phyloP scores from a whole-genome alignment of 2,888 invertebrate species.

The Melitaea athalia region DNA sequence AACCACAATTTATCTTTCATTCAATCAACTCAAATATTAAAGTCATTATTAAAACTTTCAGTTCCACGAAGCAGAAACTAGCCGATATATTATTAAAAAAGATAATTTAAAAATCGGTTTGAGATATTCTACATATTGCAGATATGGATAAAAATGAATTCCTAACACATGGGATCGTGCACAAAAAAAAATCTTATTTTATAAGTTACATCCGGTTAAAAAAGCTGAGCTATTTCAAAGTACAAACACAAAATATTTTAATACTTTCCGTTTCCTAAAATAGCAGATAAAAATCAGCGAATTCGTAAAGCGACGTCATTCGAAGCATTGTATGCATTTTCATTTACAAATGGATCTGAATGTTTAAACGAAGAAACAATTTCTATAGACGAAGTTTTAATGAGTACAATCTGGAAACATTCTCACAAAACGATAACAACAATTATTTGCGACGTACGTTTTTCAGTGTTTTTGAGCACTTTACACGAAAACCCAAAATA shows the following conservation, averaged over 20 bases:
- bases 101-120: too few species aligned
- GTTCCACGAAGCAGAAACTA: too few species aligned
- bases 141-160: background rate
- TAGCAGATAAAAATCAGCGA: background rate
- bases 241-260: background rate
- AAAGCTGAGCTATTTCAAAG: background rate
- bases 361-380: slow-evolving; percentile 6
- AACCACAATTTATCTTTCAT: too few species aligned
- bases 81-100: too few species aligned
- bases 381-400: slow-evolving; percentile 8
- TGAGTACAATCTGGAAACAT: slow-evolving; percentile 5
- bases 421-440: background rate
- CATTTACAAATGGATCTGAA: slow-evolving; percentile 7
- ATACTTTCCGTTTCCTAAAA: background rate
- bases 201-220: background rate
- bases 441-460: background rate
- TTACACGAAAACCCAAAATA: background rate
- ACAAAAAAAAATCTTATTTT: background rate
- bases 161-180: background rate
- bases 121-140: background rate
- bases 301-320: slow-evolving; percentile 8
- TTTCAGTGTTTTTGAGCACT: background rate
- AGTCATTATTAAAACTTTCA: too few species aligned
- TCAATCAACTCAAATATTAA: too few species aligned
- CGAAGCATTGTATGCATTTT: slow-evolving; percentile 9